phyloP scores from a whole-genome alignment of 2,113 vertebrate genomes.

The Helogale parvula region DNA sequence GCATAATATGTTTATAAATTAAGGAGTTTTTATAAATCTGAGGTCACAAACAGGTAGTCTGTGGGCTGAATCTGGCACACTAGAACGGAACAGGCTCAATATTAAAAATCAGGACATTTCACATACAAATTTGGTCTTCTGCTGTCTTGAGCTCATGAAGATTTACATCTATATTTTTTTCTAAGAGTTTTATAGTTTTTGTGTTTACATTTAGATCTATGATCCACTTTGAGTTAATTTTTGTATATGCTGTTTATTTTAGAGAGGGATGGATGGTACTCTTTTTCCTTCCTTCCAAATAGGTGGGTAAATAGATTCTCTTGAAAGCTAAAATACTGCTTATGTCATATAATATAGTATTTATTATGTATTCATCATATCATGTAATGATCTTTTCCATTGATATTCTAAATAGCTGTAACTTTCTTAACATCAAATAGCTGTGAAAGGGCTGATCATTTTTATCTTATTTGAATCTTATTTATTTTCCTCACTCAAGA shows the following conservation, averaged over 20 bases:
- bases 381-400: neutral
- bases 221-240: conserved; percentile 22
- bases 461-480: conserved; percentile 43
- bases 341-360: neutral
- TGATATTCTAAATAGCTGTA: neutral
- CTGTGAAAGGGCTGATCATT: conserved; percentile 28
- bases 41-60: neutral
- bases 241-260: conserved; percentile 1
- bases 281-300: neutral
- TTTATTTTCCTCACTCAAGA: conserved; percentile 9
- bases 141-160: neutral
- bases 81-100: neutral
- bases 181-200: neutral
- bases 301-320: neutral
- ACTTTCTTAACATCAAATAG: neutral
- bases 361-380: neutral
- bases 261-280: neutral
- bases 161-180: neutral
- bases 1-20: neutral
- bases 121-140: neutral
- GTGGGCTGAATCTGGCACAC: neutral
- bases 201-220: neutral
- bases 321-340: conserved; percentile 21
- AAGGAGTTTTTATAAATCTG: neutral
- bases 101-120: conserved; percentile 12